Percentiles rank a stretch among this genome's conserved stretches.
Conservation (phyloP, 2,888 invertebrate species). For the Thereva nobilitata region DNA sequence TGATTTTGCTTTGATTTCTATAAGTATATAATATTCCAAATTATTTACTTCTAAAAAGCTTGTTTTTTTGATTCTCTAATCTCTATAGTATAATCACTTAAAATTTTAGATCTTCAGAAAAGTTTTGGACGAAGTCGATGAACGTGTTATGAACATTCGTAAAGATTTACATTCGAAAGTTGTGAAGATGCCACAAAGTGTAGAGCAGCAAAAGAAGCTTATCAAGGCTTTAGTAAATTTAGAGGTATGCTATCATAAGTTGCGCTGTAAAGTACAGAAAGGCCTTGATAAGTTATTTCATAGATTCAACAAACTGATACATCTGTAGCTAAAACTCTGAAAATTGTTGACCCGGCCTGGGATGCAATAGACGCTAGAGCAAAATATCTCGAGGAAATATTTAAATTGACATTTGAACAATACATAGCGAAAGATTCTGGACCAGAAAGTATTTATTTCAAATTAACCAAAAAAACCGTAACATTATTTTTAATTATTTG, state of each 20-base stretch:
- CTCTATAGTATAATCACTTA: not conserved
- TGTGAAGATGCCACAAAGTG: conserved; percentile 85
- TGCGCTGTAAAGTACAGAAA: not conserved
- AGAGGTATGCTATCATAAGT: conserved; percentile 59
- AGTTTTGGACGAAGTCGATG: conserved; percentile 90
- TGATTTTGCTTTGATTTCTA: no score
- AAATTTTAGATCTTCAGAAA: conserved; percentile 73
- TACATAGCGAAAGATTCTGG: conserved; percentile 52
- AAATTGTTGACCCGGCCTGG: conserved; percentile 90
- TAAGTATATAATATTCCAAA: no score
- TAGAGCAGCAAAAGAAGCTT: conserved; percentile 93
- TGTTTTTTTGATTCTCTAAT: not conserved
- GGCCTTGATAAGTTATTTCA: not conserved
- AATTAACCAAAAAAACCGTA: not conserved
- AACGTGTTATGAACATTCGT: conserved; percentile 79
- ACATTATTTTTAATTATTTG: not conserved
- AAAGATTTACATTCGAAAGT: conserved; percentile 80
- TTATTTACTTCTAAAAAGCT: no score
- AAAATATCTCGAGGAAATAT: conserved; percentile 67
- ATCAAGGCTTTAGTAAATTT: conserved; percentile 79
- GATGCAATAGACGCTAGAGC: conserved; percentile 86
- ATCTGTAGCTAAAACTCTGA: conserved; percentile 52
- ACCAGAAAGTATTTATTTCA: conserved; percentile 49
- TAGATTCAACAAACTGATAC: conserved; percentile 54
- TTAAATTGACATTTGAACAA: conserved; percentile 55